Evolutionary conservation across 2,113 vertebrate genomes (phyloP), one percentile per base, ranked within the genome.

Genomic region (Gallinago media): DNA sequence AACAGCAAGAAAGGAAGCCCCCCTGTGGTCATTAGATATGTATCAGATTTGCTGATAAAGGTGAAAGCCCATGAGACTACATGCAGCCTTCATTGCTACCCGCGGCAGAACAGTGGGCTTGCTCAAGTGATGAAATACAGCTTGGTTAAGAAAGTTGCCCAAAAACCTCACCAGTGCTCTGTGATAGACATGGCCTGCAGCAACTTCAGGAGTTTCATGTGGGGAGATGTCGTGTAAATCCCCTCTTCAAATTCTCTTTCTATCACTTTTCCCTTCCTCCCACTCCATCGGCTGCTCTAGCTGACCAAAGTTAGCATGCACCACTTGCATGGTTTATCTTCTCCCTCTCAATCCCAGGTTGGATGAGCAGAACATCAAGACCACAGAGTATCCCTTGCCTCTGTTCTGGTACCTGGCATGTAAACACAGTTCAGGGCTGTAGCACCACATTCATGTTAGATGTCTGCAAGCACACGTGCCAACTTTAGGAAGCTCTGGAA

Each of bases 401-500:
- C 54, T 81, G 40, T 56, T 75, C 63, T 89, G 19, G 27, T 65
- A 75, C 26, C 38, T 20, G 49, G 11, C 22, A 8, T 16, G n/a
- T 23, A 8, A 88, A 65, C 29, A 59, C 29, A 26, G 68, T 68
- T 56, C 17, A 46, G 32, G 25, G 44, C n/a, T 54, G 15, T n/a
- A 52, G 31, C 42, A 63, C 36, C 49, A 21, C 2, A 1, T 26
- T 36, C 32, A 15, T 5, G 15, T 54, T 14, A 26, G 34, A 56
- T 4, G 31, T 75, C 9, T 0, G 1, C 26, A 71, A 58, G 38
- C 18, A 52, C 14, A n/a, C 8, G 31, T 15, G 23, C 31, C 0
- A 4, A 65, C n/a, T 38, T 59, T 16, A 70, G 26, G 44, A 58
- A 25, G 13, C 31, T 84, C 26, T 31, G 36, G 36, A 42, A 52